Evolutionary conservation across 64 coral and sea anemone species (phyloP).

Genomic region (Stylophora pistillata): DNA sequence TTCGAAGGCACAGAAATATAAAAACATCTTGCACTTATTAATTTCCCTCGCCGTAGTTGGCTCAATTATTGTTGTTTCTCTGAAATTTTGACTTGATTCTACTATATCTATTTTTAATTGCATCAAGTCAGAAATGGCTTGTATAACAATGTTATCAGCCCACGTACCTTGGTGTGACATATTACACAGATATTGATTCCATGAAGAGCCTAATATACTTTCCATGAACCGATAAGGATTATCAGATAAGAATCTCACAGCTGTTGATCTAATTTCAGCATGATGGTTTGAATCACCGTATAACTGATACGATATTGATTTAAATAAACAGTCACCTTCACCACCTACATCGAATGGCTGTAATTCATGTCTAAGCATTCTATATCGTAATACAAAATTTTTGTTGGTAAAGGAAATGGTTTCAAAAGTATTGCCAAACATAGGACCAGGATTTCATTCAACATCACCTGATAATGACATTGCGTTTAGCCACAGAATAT

Average conservation of each 20-base stretch:
- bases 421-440: neutral
- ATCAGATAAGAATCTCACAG: neutral
- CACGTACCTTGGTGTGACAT: neutral
- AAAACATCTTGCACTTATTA: no score
- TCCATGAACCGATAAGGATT: neutral
- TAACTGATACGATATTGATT: no score
- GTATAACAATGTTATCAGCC: constrained; percentile 9
- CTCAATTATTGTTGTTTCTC: neutral
- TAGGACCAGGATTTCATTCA: no score
- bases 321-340: no score
- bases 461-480: no score
- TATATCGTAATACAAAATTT: neutral
- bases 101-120: constrained; percentile 5
- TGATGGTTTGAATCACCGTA: neutral
- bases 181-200: neutral
- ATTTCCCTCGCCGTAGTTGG: no score
- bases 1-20: no score
- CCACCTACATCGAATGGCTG: no score
- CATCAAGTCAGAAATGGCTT: constrained; percentile 6
- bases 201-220: neutral
- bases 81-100: neutral
- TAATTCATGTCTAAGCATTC: no score
- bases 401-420: neutral
- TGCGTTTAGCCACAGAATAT: no score
- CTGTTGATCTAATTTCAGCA: no score